A percentile compares a stretch with the other conserved stretches of the same genome.
Evolutionary conservation across 2,113 vertebrate species (phyloP).

Genomic region (Dromas ardeola): DNA sequence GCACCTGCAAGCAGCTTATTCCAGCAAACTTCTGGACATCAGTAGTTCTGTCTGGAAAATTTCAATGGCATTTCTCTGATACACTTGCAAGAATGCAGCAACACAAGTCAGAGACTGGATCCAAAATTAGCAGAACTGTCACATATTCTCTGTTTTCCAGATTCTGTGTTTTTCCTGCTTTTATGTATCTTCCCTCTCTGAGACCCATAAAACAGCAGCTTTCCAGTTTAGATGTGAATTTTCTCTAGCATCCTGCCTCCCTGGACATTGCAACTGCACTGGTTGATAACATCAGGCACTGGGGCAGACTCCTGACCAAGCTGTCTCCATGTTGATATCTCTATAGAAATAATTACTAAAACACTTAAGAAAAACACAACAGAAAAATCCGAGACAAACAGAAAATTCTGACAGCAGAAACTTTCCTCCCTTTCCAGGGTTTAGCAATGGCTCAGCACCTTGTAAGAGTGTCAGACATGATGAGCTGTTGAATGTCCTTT

Average conservation of each 20-base stretch:
- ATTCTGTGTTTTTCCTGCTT: neutral
- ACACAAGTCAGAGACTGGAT: neutral
- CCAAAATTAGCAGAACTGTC: neutral
- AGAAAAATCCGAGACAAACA: neutral
- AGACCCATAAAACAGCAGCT: neutral
- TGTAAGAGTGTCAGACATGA: conserved; percentile 4
- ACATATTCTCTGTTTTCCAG: neutral
- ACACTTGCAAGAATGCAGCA: neutral
- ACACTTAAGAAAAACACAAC: neutral
- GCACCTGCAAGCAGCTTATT: neutral
- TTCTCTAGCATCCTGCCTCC: neutral
- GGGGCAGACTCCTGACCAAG: neutral
- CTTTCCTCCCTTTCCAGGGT: neutral
- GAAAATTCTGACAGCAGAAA: neutral
- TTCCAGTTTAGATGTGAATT: neutral
- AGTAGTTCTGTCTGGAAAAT: neutral
- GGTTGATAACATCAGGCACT: neutral
- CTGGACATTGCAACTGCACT: neutral
- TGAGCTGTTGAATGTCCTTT: conserved; percentile 27
- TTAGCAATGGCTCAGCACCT: conserved; percentile 35
- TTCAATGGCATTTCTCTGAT: neutral
- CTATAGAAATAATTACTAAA: conserved; percentile 5
- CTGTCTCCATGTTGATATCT: neutral
- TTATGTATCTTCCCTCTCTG: neutral
- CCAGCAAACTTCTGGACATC: neutral